phyloP scores from a whole-genome alignment of 2,888 invertebrate genomes.

The Cheilosia scutellata region DNA sequence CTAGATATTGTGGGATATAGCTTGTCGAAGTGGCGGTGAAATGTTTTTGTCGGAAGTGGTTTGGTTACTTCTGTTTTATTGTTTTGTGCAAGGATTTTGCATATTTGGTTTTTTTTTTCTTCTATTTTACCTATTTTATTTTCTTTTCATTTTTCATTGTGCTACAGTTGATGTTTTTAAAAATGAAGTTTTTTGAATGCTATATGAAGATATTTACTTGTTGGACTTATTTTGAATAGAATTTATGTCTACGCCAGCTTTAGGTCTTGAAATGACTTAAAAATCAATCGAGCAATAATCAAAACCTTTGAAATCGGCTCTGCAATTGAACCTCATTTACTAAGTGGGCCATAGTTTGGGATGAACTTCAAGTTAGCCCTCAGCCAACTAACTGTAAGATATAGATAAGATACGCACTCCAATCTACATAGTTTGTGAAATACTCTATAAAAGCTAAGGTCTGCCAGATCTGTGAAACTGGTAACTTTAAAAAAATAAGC shows the following conservation, averaged over 20 bases:
- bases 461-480: no score
- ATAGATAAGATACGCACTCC: no score
- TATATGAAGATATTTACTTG: constrained; percentile 35
- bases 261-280: neutral
- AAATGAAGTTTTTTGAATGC: constrained; percentile 22
- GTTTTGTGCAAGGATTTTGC: constrained; percentile 54
- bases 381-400: no score
- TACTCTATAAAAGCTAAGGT: no score
- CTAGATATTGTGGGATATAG: constrained; percentile 3
- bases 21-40: neutral
- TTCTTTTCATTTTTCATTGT: constrained; percentile 55
- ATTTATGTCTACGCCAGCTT: neutral
- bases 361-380: no score
- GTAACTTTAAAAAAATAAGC: no score
- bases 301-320: no score
- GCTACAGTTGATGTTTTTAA: constrained; percentile 29
- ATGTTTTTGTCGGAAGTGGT: constrained; percentile 15
- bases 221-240: constrained; percentile 16
- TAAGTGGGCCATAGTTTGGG: no score
- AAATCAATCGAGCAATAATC: neutral
- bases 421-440: no score
- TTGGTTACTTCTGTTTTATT: constrained; percentile 46
- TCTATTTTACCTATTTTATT: no score
- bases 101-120: constrained; percentile 18
- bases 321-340: no score